Percentiles rank a stretch among this genome's conserved stretches.
These are phyloP conservation scores for Lamprologus ornatipinnis DNA, from an alignment of 2,113 vertebrate genomes.

Conservation along the genomic window DNA sequence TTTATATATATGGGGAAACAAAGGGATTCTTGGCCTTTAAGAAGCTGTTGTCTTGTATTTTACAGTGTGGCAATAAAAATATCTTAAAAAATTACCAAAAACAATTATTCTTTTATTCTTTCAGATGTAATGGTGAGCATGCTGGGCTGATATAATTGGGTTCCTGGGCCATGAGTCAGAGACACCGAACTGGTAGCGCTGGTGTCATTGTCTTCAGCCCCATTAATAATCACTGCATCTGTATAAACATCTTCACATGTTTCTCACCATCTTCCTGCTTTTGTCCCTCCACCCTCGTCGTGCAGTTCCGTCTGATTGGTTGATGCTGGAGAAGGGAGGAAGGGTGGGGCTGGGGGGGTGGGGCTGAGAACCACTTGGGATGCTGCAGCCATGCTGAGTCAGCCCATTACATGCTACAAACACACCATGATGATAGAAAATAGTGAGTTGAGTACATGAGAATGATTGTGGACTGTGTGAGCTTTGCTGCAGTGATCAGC, in stretches of 20 bases:
- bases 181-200: background rate
- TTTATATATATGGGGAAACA: background rate
- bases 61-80: background rate
- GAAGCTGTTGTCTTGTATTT: background rate
- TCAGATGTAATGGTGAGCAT: background rate
- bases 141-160: background rate
- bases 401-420: constrained; percentile 81
- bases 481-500: background rate
- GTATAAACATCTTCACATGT: background rate
- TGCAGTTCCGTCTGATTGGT: constrained; percentile 64
- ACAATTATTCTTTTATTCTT: background rate
- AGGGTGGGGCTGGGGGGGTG: constrained; percentile 76
- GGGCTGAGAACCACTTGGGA: constrained; percentile 64
- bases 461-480: background rate
- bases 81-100: background rate
- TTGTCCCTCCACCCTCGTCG: constrained; percentile 76
- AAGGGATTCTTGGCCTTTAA: background rate
- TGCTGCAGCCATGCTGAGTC: constrained; percentile 76
- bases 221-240: background rate
- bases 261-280: constrained; percentile 80
- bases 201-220: background rate
- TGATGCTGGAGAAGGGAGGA: constrained; percentile 15
- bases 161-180: background rate
- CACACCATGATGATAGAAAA: background rate
- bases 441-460: background rate